Base-by-base conservation (phyloP, 2,113 vertebrate genomes). In the Eubucco bourcierii region DNA sequence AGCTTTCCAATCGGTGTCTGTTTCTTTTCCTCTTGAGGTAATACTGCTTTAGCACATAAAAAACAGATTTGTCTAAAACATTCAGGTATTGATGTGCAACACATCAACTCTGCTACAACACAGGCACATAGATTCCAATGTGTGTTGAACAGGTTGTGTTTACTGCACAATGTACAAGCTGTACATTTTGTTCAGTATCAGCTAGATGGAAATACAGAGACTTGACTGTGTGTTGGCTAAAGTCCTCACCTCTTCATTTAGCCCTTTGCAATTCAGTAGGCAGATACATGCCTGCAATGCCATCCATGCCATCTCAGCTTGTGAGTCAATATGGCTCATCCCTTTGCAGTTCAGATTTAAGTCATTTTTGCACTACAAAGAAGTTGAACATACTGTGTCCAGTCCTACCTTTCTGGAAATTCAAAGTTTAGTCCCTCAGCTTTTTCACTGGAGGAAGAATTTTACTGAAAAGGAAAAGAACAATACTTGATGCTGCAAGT, bases 271-370 rank as follows among this genome's bases (percentile, higher is more conserved):
- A 5, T 34, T 64, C 70, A 86, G 70, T 31, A 64, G 47, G 12
- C 1, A 0, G 4, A 1, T 9, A 28, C 50, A 8, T 12, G 18
- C 31, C 59, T 72, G 44, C 33, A 55, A 3, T 9, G 31, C 9
- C 10, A 21, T 53, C 31, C 21, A 3, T 15, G 31, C 27, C 37
- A 1, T 21, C 28, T n/a, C 34, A 64, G 8, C 37, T 46, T 20
- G 31, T 29, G 8, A 52, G 29, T 29, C 63, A 50, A 2, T 55
- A 5, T 2, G 31, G 58, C 15, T 53, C 25, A 83, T 31, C 23
- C 25, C 27, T 47, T 47, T 68, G 29, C 25, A 34, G 21, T n/a
- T 74, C 18, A 50, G 23, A 21, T 39, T 21, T 52, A 67, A 67
- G 16, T 33, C 5, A 27, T 68, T 46, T 41, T 55, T 33, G 14